Evolutionary conservation across 53 echinoderm and acorn worm genomes (phyloP), one percentile per base, ranked within the genome.

Genomic region (Holothuria scabra): DNA sequence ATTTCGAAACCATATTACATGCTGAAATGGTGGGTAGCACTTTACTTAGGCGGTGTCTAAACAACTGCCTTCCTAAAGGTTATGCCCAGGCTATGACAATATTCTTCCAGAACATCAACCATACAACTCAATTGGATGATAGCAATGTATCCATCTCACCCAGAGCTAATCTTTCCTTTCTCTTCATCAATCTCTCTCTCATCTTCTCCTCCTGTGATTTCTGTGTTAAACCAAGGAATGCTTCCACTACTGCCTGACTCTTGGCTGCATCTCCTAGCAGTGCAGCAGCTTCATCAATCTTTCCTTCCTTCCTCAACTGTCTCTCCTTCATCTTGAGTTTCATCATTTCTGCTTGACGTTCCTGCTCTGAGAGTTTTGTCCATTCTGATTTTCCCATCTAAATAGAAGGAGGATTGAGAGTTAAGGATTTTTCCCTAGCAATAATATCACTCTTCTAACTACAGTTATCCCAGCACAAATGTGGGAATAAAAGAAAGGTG

Each of bases 311-410:
- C 23, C 97, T 84, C 31, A 97, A 87, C 14, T 90, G 84, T 4
- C 91, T 71, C 75, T 97, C 97, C 56, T 92, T 89, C 18, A 97
- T 65, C 62, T 90, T 87, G 56, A 97, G 92, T 61, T 97, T 94
- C 85, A 97, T 82, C 83, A 97, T 87, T 22, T 76, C 82, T 32
- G 82, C 89, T 63, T 97, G 97, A 2, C 97, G 86, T 38, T 97
- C 97, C 72, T 85, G 92, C 84, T 97, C 97, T 0, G 92, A 90
- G 19, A 97, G 91, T 49, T 60, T 79, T 13, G 92, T 86, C 97
- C 97, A 97, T 46, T 97, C 97, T 12, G 88, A 92, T 48, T 94
- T 94, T 33, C 97, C 97, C 78, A 95, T 91, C 95, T 95, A 30
- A 11, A 48, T 22, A 41, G 41, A 8, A 41, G 2, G 31, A 59